These are phyloP conservation scores for Drosophila elegans DNA, from an alignment of 1,140 invertebrate species.

Conservation along the genomic window DNA sequence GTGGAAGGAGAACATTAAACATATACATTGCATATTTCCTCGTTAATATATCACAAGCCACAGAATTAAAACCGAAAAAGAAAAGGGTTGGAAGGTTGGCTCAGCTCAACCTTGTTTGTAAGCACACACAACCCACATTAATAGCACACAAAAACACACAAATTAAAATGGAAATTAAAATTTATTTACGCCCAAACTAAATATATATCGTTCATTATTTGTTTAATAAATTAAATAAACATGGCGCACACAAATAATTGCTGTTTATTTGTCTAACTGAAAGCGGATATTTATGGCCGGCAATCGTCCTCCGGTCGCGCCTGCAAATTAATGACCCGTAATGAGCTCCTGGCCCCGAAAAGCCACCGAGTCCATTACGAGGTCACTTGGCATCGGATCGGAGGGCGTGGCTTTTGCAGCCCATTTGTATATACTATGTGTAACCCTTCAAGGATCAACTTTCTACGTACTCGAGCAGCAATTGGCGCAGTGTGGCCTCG, in stretches of 20 bases:
- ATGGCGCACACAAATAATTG: constrained; percentile 58
- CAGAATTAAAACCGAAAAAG: constrained; percentile 37
- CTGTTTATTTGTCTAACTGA: constrained; percentile 75
- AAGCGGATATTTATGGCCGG: constrained; percentile 73
- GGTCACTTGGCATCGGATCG: constrained; percentile 19
- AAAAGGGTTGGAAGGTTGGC: neutral
- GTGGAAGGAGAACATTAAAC: constrained; percentile 53
- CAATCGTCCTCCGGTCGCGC: constrained; percentile 38
- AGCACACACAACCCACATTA: neutral
- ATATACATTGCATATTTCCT: constrained; percentile 65
- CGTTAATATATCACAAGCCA: constrained; percentile 45
- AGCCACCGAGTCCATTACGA: constrained; percentile 26
- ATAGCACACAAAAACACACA: constrained; percentile 21
- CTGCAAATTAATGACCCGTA: constrained; percentile 73
- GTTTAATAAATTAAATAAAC: constrained; percentile 57
- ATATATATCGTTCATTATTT: constrained; percentile 39
- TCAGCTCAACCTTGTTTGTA: constrained; percentile 8
- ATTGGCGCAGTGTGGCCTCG: constrained; percentile 84
- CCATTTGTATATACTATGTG: no score
- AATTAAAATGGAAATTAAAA: constrained; percentile 50
- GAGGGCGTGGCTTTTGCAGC: neutral
- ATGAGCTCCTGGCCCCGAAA: constrained; percentile 37
- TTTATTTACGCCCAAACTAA: constrained; percentile 43
- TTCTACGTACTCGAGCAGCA: constrained; percentile 85
- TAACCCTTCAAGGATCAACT: neutral